These are phyloP conservation scores for Mythimna lalbum DNA, from an alignment of 2,888 invertebrate genomes.

Conservation along the genomic window DNA sequence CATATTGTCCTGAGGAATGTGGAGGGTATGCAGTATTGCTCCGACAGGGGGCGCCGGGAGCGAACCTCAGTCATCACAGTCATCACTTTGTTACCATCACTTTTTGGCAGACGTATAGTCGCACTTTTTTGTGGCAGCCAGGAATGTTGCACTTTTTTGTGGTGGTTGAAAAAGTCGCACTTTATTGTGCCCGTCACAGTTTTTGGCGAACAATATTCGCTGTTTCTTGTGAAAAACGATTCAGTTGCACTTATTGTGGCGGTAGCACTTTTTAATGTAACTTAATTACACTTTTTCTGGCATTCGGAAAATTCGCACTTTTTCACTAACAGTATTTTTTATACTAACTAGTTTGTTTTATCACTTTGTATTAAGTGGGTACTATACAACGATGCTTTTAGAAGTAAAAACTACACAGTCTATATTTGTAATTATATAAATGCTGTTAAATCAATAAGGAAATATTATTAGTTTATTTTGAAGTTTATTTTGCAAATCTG, in stretches of 20 bases:
- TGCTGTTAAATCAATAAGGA: slow-evolving; percentile 11
- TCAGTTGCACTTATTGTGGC: slow-evolving; percentile 3
- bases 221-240: not conserved
- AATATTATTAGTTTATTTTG: not conserved
- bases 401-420: not conserved
- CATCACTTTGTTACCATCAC: slow-evolving; percentile 74
- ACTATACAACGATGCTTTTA: not conserved
- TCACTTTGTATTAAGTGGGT: not conserved
- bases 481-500: not conserved
- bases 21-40: slow-evolving; percentile 78
- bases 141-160: slow-evolving; percentile 13
- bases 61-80: slow-evolving; percentile 86
- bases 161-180: not conserved
- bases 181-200: not conserved
- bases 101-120: slow-evolving; percentile 14
- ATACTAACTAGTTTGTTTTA: not conserved
- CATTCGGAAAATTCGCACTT: not conserved
- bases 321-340: not conserved
- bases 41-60: slow-evolving; percentile 71
- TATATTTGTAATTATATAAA: not conserved
- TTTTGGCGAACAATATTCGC: not conserved
- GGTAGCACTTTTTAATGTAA: not conserved
- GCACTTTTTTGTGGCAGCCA: slow-evolving; percentile 14
- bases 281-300: slow-evolving; percentile 2
- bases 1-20: slow-evolving; percentile 83